Evolutionary conservation across 64 coral and sea anemone genomes (phyloP), one percentile per base, ranked within the genome.

Genomic region (Stichodactyla mertensii): DNA sequence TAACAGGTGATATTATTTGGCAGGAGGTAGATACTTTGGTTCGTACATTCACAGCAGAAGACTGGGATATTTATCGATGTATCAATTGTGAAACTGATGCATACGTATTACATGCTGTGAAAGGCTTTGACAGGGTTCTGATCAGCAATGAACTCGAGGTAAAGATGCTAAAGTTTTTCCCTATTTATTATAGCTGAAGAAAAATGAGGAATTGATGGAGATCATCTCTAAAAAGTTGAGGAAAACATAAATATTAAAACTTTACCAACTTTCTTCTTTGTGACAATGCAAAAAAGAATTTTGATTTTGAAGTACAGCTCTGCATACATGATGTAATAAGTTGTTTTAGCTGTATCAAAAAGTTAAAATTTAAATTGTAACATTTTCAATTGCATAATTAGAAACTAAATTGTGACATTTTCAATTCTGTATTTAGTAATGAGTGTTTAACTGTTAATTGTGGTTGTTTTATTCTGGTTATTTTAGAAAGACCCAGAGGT

Each of bases 21-120:
- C 52, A 97, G 94, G 94, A 97, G 89, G 94, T 97, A 12, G 80
- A 86, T 81, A 84, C 87, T 1, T 88, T 97, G 5, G 88, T 97
- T 59, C 85, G 57, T 19, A 89, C 64, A 19, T 58, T 82, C 52
- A 89, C 52, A 71, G 51, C 45, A 13, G 94, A 97, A 57, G 94
- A 97, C 16, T 97, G 94, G 94, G 88, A 93, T 85, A 67, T 97
- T 18, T 90, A 92, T 53, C 82, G 86, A 18, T 97, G 94, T 57
- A 57, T 97, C 20, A 97, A 93, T 54, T 97, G 94, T 86, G 86
- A 87, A 57, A 87, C 62, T 0, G 66, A 79, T 18, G 89, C 80
- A 0, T 87, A 97, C 45, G 87, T 88, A 0, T 85, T 97, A 20
- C 94, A 97, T 54, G 84, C 71, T 14, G 94, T 97, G 10, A 97